Conservation (phyloP, 2,797 vertebrate genomes). For the Pangasius mekongensis region DNA sequence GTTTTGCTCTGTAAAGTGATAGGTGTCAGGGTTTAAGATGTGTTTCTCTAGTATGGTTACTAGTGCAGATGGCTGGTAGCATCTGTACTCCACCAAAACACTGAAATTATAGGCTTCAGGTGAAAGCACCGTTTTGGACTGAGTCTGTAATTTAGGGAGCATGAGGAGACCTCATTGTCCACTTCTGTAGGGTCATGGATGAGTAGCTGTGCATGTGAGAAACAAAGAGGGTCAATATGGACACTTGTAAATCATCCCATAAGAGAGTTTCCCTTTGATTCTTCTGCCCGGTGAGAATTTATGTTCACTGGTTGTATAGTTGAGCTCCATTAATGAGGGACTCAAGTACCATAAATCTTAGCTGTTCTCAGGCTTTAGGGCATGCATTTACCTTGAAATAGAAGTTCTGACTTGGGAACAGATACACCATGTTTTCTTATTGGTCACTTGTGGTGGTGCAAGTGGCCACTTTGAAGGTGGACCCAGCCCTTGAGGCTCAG, state of each 20-base stretch:
- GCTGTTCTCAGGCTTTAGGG: slow-evolving; percentile 2
- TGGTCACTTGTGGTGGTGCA: neutral
- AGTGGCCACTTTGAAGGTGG: neutral
- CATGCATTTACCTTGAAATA: neutral
- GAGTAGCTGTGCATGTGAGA: slow-evolving; percentile 27
- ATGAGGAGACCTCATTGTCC: slow-evolving; percentile 33
- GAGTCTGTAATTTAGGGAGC: slow-evolving; percentile 51
- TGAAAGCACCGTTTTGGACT: neutral
- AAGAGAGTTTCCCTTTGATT: slow-evolving; percentile 36
- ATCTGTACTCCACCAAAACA: slow-evolving; percentile 34
- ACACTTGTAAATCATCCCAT: slow-evolving; percentile 28
- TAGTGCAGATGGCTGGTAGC: slow-evolving; percentile 36
- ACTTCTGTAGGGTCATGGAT: slow-evolving; percentile 35
- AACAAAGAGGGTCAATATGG: slow-evolving; percentile 39
- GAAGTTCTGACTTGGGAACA: neutral
- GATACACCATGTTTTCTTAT: neutral
- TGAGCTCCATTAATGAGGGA: slow-evolving; percentile 12
- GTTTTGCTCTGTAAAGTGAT: slow-evolving; percentile 27
- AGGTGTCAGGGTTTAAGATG: slow-evolving; percentile 7
- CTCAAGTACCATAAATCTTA: slow-evolving; percentile 18
- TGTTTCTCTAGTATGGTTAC: neutral
- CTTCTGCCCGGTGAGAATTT: slow-evolving; percentile 24
- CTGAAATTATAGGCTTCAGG: slow-evolving; percentile 50
- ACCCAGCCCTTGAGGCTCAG: neutral
- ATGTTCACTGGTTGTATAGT: neutral